Evolutionary conservation across 2,888 invertebrate genomes (phyloP), one percentile per base, ranked within the genome.

Genomic region (Abrostola triplasia): DNA sequence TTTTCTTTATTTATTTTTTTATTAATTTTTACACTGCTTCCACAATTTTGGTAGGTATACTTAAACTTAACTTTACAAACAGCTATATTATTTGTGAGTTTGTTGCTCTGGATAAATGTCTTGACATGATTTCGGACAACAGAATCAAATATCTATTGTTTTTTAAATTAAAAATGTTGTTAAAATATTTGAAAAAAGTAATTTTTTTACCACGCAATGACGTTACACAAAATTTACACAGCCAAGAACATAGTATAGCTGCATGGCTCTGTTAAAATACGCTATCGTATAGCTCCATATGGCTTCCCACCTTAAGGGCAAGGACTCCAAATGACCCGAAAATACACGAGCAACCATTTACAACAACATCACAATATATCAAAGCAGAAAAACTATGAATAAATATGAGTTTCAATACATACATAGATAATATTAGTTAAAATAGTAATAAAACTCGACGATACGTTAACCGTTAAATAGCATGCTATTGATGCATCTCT

Each of bases 301-400:
- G 40, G 7, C 0, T 1, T 5, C 53, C 41, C 10, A 24, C 9
- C 67, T 44, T 69, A 67, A 74, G 38, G 53, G 36, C 53, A 67
- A 73, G 68, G 68, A 68, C 65, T 64, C 59, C 24, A 37, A 55
- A 55, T 54, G 64, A 61, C 52, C 58, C 41, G 48, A 67, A 65
- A 65, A 44, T 42, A 53, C 49, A 41, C 52, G 48, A 68, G 58
- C 54, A 24, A 63, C 57, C 38, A 76, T 64, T 64, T 52, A 35
- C 40, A 60, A 51, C 67, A 41, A 57, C 58, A 38, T 73, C 50
- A 56, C 47, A 67, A 65, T 70, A 68, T 63, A 70, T 73, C 76
- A 70, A 64, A 65, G 9, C 54, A 58, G 51, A 68, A 70, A 73
- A 59, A 8, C 68, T 64, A 79, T 80, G 78, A 77, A 79, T 79